A percentile compares a stretch with the other conserved stretches of the same genome.
These are phyloP conservation scores for Macquaria ambigua DNA, from an alignment of 2,113 vertebrate genomes.

Conservation along the genomic window DNA sequence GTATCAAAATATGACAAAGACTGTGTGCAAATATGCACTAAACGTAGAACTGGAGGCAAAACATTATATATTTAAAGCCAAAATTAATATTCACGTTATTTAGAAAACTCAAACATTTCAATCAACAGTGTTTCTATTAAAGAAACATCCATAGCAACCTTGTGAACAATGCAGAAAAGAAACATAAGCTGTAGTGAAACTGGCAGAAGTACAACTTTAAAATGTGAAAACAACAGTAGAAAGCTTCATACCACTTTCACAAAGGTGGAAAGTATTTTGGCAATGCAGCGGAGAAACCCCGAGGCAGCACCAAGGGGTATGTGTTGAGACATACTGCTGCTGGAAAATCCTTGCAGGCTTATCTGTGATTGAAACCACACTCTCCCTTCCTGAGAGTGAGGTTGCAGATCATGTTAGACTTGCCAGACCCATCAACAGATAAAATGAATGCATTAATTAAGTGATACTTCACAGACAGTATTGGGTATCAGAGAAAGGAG, in stretches of 20 bases:
- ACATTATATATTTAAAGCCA: too few species aligned
- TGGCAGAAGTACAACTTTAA: neutral
- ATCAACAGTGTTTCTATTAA: neutral
- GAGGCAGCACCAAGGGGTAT: neutral
- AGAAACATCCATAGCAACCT: neutral
- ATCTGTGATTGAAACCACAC: slow-evolving; percentile 28
- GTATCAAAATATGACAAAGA: too few species aligned
- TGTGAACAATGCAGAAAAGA: neutral
- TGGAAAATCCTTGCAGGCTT: neutral
- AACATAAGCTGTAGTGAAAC: neutral
- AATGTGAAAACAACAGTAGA: neutral
- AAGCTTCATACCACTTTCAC: neutral
- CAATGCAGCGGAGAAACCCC: neutral
- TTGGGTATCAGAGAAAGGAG: neutral
- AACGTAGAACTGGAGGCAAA: too few species aligned
- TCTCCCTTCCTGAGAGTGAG: too few species aligned
- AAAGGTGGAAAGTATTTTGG: neutral
- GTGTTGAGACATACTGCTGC: slow-evolving; percentile 17
- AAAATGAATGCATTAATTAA: neutral
- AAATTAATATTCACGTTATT: too few species aligned
- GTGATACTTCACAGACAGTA: neutral
- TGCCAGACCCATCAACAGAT: slow-evolving; percentile 1
- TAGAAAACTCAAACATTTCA: too few species aligned
- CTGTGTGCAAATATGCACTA: too few species aligned
- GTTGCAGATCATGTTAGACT: neutral